Conservation (phyloP, 2,113 vertebrate genomes). For the Cathartes aura region DNA sequence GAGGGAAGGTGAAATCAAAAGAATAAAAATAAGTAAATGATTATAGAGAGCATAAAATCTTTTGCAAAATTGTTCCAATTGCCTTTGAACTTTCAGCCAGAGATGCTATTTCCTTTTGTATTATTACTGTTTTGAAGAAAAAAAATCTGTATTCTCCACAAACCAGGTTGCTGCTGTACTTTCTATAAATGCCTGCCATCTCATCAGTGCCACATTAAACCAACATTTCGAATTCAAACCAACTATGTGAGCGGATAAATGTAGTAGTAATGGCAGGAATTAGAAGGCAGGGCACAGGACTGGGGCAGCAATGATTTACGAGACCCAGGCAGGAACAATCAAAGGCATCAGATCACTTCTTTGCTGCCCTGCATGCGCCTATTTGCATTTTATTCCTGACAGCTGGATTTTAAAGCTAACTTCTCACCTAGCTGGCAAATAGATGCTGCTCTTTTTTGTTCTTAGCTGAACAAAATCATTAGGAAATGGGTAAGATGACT, state of each 20-base stretch:
- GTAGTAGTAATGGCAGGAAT: conserved; percentile 42
- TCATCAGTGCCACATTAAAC: conserved; percentile 49
- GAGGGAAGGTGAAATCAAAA: conserved; percentile 18
- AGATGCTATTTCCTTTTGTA: neutral
- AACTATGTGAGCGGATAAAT: neutral
- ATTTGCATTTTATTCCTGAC: conserved; percentile 20
- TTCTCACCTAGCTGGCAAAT: neutral
- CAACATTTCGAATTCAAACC: conserved; percentile 2
- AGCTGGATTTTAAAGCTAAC: neutral
- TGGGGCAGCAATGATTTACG: conserved; percentile 45
- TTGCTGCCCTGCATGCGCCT: neutral
- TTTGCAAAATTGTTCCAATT: neutral
- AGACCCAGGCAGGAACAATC: conserved; percentile 40
- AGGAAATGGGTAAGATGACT: neutral
- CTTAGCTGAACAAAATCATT: neutral
- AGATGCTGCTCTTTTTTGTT: neutral
- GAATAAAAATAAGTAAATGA: neutral
- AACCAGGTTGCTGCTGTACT: neutral
- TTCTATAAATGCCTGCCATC: neutral
- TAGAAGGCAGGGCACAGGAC: neutral
- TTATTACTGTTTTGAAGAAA: neutral
- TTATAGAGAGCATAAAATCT: neutral
- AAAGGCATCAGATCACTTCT: conserved; percentile 32
- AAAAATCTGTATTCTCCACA: neutral
- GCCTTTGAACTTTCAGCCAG: conserved; percentile 14